These are phyloP conservation scores for Pseudoips prasinana DNA, from an alignment of 2,888 invertebrate genomes.

Conservation along the genomic window DNA sequence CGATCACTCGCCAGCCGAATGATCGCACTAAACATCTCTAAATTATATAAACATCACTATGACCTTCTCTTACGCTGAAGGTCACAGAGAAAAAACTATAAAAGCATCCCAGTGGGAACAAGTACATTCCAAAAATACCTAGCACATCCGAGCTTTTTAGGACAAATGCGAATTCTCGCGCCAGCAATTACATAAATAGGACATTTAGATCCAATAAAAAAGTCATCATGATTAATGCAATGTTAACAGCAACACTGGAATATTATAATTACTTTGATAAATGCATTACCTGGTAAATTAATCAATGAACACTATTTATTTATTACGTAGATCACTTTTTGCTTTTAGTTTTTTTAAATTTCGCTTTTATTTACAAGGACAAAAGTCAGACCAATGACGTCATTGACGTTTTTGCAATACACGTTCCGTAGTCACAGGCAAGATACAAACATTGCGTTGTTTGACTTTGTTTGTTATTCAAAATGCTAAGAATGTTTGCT, in stretches of 20 bases:
- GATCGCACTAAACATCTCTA: conserved; percentile 39
- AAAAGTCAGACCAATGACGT: conserved; percentile 37
- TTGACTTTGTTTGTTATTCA: no score
- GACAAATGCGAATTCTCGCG: conserved; percentile 3
- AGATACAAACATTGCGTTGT: not conserved
- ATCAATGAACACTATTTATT: conserved; percentile 10
- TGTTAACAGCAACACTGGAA: no score
- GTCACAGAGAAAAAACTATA: conserved; percentile 45
- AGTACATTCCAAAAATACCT: conserved; percentile 33
- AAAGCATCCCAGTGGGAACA: conserved; percentile 23
- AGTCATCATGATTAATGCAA: no score
- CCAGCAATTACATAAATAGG: conserved; percentile 17
- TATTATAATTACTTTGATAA: not conserved
- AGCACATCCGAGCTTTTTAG: conserved; percentile 14
- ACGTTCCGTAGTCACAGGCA: conserved; percentile 7
- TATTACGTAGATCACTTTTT: conserved; percentile 18
- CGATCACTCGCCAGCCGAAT: conserved; percentile 41
- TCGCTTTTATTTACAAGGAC: conserved; percentile 48
- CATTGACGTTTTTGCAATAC: conserved; percentile 31
- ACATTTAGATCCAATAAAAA: conserved; percentile 7
- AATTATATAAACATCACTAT: conserved; percentile 65
- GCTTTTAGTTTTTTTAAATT: conserved; percentile 37
- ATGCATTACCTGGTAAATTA: conserved; percentile 15
- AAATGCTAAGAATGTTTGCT: not conserved
- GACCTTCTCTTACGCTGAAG: conserved; percentile 67